Evolutionary conservation across 2,113 vertebrate genomes (phyloP), one percentile per base, ranked within the genome.

Genomic region (Corythoichthys intestinalis): DNA sequence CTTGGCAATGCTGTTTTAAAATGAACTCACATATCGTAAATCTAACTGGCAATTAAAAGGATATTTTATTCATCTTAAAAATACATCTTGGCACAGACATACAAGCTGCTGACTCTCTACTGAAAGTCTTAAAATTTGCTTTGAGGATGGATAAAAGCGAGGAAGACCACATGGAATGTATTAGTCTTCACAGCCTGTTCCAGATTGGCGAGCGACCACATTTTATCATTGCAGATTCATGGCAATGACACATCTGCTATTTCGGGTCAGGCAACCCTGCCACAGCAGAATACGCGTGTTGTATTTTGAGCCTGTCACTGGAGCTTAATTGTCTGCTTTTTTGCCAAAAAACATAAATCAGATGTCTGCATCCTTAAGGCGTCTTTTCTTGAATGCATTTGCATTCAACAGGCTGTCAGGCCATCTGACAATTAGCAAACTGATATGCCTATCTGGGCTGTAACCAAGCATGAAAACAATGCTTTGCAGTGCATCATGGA

Each of bases 301-400:
- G 74, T 88, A 79, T 81, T 87, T 81, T 83, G 73, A 84, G 80
- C 72, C 61, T 13, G 61, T 81, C 35, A 41, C 66, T 75, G 78
- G 73, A 72, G 77, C 76, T 84, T 87, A 90, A 87, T 90, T 82
- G 85, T 82, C 78, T 76, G 48, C 68, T 70, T 78, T 82, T 83
- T 84, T 76, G 72, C 74, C 75, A 85, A 65, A 81, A 81, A 83
- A 74, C 74, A 89, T 90, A 84, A 89, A 85, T 88, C 79, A 83
- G 64, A 59, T 60, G 70, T 74, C 77, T 71, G 63, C 66, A 69
- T 84, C 70, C 67, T 68, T 65, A 59, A 66, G 72, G 58, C 65
- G 53, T 20, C 38, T 48, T 53, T 58, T 49, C 71, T 58, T 76
- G 66, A 65, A 79, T 13, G 12, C 39, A 12, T 20, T 44, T 44